phyloP scores from a whole-genome alignment of 2,113 vertebrate species.

The Harpagus bidentatus region DNA sequence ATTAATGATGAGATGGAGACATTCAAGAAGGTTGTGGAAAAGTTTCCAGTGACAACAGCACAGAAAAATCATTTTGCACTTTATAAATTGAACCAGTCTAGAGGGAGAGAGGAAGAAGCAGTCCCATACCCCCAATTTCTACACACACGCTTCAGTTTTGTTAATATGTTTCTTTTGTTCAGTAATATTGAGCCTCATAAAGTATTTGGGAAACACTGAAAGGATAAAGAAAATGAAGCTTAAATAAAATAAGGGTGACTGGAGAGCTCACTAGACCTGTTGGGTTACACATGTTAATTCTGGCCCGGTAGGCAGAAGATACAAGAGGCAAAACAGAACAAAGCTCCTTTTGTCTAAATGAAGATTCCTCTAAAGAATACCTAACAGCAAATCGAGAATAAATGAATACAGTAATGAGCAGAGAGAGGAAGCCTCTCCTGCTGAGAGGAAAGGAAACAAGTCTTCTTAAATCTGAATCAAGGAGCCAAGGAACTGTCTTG shows the following conservation, averaged over 20 bases:
- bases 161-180: background rate
- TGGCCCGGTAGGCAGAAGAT: background rate
- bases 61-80: background rate
- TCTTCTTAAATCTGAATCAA: background rate
- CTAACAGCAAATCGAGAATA: background rate
- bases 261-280: background rate
- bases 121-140: background rate
- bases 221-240: background rate
- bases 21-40: background rate
- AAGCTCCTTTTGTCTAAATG: slow-evolving; percentile 10
- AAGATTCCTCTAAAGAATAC: slow-evolving; percentile 1
- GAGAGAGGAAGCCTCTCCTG: slow-evolving; percentile 22
- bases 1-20: background rate
- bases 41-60: background rate
- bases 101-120: background rate
- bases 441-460: slow-evolving; percentile 20
- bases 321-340: background rate
- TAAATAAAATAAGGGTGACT: background rate
- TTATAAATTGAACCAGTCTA: background rate
- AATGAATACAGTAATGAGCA: slow-evolving; percentile 21
- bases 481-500: background rate
- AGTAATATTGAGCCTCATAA: background rate
- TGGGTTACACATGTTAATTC: background rate
- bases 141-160: background rate
- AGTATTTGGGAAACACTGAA: background rate